phyloP scores from a whole-genome alignment of 2,888 invertebrate species.

The Nomada fabriciana region DNA sequence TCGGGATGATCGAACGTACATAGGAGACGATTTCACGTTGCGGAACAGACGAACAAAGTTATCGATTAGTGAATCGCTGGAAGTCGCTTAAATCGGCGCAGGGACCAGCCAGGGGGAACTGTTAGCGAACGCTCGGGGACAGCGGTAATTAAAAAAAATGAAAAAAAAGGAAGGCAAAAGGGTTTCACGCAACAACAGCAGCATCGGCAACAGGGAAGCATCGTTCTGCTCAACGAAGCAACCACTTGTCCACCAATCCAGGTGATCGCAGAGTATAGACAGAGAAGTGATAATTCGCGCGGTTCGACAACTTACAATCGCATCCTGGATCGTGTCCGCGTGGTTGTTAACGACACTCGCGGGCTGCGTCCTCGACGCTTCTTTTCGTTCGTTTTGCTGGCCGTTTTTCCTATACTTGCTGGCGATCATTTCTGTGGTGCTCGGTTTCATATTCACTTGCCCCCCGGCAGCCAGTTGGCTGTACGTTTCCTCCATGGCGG shows the following conservation, averaged over 20 bases:
- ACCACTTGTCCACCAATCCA: slow-evolving; percentile 14
- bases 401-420: slow-evolving; percentile 80
- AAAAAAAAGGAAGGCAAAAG: slow-evolving; percentile 1
- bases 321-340: slow-evolving; percentile 60
- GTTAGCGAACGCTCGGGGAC: slow-evolving; percentile 34
- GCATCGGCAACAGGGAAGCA: slow-evolving; percentile 35
- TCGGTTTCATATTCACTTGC: slow-evolving; percentile 67
- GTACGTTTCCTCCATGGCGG: slow-evolving; percentile 91
- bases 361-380: slow-evolving; percentile 54
- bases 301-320: slow-evolving; percentile 75
- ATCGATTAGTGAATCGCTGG: slow-evolving; percentile 21
- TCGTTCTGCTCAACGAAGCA: slow-evolving; percentile 48
- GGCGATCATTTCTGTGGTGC: slow-evolving; percentile 81
- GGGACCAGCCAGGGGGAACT: neutral
- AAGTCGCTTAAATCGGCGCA: neutral
- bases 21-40: neutral
- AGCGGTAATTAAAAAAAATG: neutral
- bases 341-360: slow-evolving; percentile 62
- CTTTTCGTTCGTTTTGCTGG: slow-evolving; percentile 49
- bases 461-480: slow-evolving; percentile 85
- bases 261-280: slow-evolving; percentile 21
- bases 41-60: neutral
- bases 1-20: slow-evolving; percentile 19
- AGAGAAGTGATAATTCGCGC: slow-evolving; percentile 24
- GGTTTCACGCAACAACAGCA: slow-evolving; percentile 27